phyloP scores from a whole-genome alignment of 2,797 vertebrate species.

The Orientallactaga sibirica region DNA sequence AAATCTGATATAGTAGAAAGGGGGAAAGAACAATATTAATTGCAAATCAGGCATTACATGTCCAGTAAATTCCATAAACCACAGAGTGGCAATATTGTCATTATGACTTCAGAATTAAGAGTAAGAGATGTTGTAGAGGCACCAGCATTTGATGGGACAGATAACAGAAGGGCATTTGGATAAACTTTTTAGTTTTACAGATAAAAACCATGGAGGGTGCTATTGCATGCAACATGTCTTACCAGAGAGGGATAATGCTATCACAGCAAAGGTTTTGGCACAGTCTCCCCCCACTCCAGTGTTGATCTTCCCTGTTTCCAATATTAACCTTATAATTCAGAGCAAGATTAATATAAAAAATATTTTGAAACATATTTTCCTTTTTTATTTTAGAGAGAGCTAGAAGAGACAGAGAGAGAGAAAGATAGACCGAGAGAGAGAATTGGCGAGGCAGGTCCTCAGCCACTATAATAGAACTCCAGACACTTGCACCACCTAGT shows the following conservation, averaged over 20 bases:
- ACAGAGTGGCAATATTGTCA: neutral
- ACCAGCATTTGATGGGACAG: neutral
- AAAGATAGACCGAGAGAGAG: too few relatives aligned
- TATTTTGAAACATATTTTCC: neutral
- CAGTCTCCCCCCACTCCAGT: neutral
- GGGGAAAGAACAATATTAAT: neutral
- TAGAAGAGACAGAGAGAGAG: too few relatives aligned
- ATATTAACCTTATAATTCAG: neutral
- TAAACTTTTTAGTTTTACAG: neutral
- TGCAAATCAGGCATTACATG: neutral
- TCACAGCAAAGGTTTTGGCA: neutral
- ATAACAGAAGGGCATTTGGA: neutral
- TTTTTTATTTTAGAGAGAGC: too few relatives aligned
- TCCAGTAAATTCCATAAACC: constrained; percentile 13
- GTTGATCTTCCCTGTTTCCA: too few relatives aligned
- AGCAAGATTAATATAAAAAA: neutral
- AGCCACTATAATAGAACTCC: too few relatives aligned
- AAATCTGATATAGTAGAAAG: neutral
- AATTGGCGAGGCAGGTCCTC: too few relatives aligned
- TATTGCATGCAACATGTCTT: neutral
- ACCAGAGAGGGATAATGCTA: neutral
- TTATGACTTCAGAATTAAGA: constrained; percentile 33
- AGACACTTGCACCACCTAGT: too few relatives aligned
- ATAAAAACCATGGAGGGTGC: neutral
- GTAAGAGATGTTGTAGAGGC: neutral